Evolutionary conservation across 2,888 invertebrate species (phyloP).

Genomic region (Baccha elongata): DNA sequence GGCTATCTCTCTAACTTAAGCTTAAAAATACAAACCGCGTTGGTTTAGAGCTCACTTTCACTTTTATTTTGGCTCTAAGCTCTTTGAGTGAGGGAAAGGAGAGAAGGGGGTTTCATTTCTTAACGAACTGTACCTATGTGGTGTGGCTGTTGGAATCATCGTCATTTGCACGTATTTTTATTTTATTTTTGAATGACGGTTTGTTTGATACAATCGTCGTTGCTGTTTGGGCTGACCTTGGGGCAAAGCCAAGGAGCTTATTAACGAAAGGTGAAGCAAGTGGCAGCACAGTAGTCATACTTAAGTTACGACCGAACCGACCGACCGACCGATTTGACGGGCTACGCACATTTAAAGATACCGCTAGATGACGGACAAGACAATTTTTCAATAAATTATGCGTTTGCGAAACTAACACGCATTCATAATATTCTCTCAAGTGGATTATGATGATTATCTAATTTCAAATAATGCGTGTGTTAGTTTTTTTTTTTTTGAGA

Average conservation of each 20-base stretch:
- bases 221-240: conserved; percentile 55
- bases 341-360: conserved; percentile 47
- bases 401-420: conserved; percentile 45
- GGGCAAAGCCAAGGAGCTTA: conserved; percentile 71
- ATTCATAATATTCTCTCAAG: conserved; percentile 5
- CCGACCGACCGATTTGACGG: no score
- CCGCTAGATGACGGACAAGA: conserved; percentile 38
- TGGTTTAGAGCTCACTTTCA: conserved; percentile 61
- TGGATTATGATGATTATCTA: conserved; percentile 18
- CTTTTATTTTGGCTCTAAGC: conserved; percentile 63
- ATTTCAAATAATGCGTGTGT: neutral
- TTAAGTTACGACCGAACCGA: no score
- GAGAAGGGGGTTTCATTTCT: conserved; percentile 10
- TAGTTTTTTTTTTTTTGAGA: neutral
- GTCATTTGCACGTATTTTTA: conserved; percentile 42
- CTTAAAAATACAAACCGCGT: conserved; percentile 38
- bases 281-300: conserved; percentile 30
- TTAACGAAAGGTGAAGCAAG: conserved; percentile 63
- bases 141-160: conserved; percentile 34
- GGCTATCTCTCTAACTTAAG: conserved; percentile 51
- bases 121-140: neutral
- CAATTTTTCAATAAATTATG: conserved; percentile 63
- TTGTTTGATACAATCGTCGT: conserved; percentile 65
- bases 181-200: conserved; percentile 51
- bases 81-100: neutral